Evolutionary conservation across 1,140 invertebrate genomes (phyloP).

Genomic region (Pseudomyrmex gracilis): DNA sequence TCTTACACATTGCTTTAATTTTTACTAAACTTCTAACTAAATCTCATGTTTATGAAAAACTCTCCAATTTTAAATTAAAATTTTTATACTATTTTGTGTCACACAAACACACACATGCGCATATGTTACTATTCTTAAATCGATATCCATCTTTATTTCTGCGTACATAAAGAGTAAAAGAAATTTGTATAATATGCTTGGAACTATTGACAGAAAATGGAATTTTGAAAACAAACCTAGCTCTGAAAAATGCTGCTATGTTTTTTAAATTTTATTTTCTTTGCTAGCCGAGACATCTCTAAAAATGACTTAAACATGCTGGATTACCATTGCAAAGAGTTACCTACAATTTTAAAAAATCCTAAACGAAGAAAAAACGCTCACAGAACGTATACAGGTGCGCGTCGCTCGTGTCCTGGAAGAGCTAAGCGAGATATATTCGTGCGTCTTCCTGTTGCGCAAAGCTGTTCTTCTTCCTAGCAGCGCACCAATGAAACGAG

Average conservation of each 20-base stretch:
- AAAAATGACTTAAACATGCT: neutral
- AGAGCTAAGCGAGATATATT: neutral
- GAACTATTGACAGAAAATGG: no score
- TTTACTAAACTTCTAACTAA: no score
- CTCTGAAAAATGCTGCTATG: neutral
- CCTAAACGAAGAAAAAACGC: neutral
- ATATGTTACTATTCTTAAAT: no score
- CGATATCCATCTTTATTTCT: no score
- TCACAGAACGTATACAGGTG: neutral
- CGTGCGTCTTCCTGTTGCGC: slow-evolving; percentile 12
- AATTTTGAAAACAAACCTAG: neutral
- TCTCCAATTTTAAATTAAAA: no score
- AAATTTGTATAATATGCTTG: no score
- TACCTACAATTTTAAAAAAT: slow-evolving; percentile 25
- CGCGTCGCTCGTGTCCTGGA: neutral
- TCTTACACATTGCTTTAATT: no score
- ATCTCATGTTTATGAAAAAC: no score
- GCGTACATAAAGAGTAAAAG: no score
- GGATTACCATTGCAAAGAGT: slow-evolving; percentile 1
- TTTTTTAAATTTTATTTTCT: neutral
- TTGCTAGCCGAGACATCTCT: no score
- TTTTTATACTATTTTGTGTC: no score
- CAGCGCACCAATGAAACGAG: slow-evolving; percentile 46
- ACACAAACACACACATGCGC: no score
- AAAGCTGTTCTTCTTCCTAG: slow-evolving; percentile 26